Percentiles rank a stretch among this genome's conserved stretches.
Evolutionary conservation across 1,140 invertebrate species (phyloP).

Genomic region (Monochamus saltuarius): DNA sequence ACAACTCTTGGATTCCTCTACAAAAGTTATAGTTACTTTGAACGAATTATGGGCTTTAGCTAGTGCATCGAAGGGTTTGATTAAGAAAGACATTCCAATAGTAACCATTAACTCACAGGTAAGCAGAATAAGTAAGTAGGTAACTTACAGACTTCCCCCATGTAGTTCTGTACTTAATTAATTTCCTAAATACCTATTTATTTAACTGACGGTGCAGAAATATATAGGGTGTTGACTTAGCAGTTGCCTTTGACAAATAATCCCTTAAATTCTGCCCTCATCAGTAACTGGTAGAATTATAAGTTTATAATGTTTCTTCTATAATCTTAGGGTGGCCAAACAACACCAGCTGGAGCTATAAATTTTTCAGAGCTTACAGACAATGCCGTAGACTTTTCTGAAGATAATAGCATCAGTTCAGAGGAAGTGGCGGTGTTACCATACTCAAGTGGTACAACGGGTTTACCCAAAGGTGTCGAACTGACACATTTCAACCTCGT

Average conservation of each 20-base stretch:
- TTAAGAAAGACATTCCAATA: constrained; percentile 57
- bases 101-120: constrained; percentile 56
- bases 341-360: constrained; percentile 18
- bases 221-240: too few relatives aligned
- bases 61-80: constrained; percentile 51
- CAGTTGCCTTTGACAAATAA: too few relatives aligned
- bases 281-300: too few relatives aligned
- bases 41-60: constrained; percentile 55
- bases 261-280: too few relatives aligned
- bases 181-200: too few relatives aligned
- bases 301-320: too few relatives aligned
- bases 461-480: constrained; percentile 85
- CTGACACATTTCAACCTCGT: constrained; percentile 68
- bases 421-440: constrained; percentile 30
- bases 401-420: background rate
- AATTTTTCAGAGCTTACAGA: constrained; percentile 30
- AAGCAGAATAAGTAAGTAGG: background rate
- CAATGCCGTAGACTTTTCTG: constrained; percentile 17
- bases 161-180: too few relatives aligned
- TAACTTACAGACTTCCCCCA: too few relatives aligned
- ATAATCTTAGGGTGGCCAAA: constrained; percentile 13
- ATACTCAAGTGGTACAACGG: constrained; percentile 75
- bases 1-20: constrained; percentile 66
- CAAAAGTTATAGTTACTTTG: constrained; percentile 69
- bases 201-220: too few relatives aligned